A percentile compares a stretch with the other conserved stretches of the same genome.
phyloP scores from a whole-genome alignment of 2,888 invertebrate species.

The Sclerodermus sp. region DNA sequence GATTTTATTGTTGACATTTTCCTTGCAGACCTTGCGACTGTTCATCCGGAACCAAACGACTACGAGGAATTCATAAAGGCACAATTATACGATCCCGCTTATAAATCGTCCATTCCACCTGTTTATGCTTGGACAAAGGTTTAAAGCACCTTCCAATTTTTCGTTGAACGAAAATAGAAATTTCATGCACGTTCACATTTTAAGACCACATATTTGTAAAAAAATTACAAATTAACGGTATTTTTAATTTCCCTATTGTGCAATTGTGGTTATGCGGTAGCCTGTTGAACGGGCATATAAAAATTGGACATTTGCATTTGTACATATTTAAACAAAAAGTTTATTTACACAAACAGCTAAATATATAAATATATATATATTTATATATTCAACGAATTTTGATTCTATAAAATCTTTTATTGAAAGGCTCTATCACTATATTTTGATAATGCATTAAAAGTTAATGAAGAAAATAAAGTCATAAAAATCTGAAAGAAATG shows the following conservation, averaged over 20 bases:
- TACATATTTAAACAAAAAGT: not conserved
- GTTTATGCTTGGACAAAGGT: slow-evolving; percentile 65
- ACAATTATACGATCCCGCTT: slow-evolving; percentile 78
- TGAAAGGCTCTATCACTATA: no score
- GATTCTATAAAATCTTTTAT: no score
- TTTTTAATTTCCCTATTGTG: slow-evolving; percentile 5
- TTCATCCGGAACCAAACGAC: slow-evolving; percentile 75
- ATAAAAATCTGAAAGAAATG: not conserved
- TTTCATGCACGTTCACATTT: not conserved
- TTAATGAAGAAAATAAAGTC: not conserved
- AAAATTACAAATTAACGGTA: not conserved
- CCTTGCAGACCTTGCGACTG: slow-evolving; percentile 71
- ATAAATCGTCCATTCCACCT: slow-evolving; percentile 70
- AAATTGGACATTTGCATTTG: not conserved
- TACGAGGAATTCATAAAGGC: slow-evolving; percentile 74
- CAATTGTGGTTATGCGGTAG: slow-evolving; percentile 6
- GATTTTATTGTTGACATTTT: not conserved
- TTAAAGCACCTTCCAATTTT: slow-evolving; percentile 39
- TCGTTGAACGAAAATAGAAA: not conserved
- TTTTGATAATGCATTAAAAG: no score
- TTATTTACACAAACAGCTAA: no score
- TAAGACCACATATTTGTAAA: not conserved
- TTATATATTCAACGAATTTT: no score
- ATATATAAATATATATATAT: no score
- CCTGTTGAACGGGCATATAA: slow-evolving; percentile 26